Evolutionary conservation across 2,888 invertebrate species (phyloP).

Genomic region (Polia nebulosa): DNA sequence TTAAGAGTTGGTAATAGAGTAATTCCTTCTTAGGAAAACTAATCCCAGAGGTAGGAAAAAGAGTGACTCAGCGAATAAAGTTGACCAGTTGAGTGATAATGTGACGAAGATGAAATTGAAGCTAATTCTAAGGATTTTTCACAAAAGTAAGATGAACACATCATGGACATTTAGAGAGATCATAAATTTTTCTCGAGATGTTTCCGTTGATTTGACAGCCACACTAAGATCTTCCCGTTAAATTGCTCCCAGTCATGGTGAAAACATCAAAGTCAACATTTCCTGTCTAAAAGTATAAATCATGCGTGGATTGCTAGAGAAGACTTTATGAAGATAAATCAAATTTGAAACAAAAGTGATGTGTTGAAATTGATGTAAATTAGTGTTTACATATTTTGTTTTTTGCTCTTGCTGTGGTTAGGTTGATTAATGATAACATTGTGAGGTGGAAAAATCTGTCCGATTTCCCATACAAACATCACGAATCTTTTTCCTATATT

Average conservation of each 20-base stretch:
- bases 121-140: neutral
- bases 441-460: neutral
- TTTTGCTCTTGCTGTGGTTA: neutral
- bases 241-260: slow-evolving; percentile 25
- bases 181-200: slow-evolving; percentile 16
- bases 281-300: slow-evolving; percentile 70
- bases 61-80: neutral
- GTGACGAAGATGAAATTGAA: neutral
- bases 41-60: neutral
- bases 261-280: slow-evolving; percentile 73
- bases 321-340: slow-evolving; percentile 27
- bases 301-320: slow-evolving; percentile 58
- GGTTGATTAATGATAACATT: neutral
- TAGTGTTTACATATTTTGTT: neutral
- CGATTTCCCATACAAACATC: slow-evolving; percentile 4
- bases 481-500: neutral
- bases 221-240: slow-evolving; percentile 18
- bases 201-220: slow-evolving; percentile 29
- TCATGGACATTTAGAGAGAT: slow-evolving; percentile 4
- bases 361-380: neutral
- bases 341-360: slow-evolving; percentile 1
- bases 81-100: neutral
- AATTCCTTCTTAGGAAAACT: neutral
- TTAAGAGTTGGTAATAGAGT: slow-evolving; percentile 2
- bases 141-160: neutral